phyloP scores from a whole-genome alignment of 2,797 vertebrate species.

The Geotrypetes seraphini region DNA sequence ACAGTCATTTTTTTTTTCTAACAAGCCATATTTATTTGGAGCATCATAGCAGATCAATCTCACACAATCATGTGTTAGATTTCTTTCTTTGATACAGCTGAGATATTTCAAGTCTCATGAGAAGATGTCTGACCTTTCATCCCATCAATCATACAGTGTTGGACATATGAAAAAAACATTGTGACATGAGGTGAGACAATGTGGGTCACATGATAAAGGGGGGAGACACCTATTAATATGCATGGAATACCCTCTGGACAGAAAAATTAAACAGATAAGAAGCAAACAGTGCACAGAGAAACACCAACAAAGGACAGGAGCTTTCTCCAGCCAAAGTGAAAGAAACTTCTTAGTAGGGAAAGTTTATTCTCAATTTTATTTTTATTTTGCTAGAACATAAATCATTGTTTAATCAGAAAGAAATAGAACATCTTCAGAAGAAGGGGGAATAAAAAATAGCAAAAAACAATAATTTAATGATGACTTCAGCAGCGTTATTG shows the following conservation, averaged over 20 bases:
- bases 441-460: no score
- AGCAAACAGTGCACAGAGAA: neutral
- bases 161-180: constrained; percentile 62
- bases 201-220: constrained; percentile 6
- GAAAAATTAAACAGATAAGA: neutral
- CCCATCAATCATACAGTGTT: constrained; percentile 70
- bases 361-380: no score
- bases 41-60: constrained; percentile 12
- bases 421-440: no score
- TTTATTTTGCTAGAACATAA: no score
- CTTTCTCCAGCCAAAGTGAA: no score
- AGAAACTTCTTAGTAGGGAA: no score
- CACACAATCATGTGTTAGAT: constrained; percentile 24
- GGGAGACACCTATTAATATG: constrained; percentile 17
- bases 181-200: constrained; percentile 46
- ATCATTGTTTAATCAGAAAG: no score
- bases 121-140: constrained; percentile 62
- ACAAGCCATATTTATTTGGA: constrained; percentile 6
- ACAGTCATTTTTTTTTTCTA: neutral
- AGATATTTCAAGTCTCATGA: constrained; percentile 53
- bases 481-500: no score
- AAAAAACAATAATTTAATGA: no score
- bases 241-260: constrained; percentile 9
- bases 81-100: constrained; percentile 51
- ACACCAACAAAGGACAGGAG: neutral